Evolutionary conservation across 92 coral and sea anemone genomes (phyloP).

Genomic region (Chrysogorgia sp.): DNA sequence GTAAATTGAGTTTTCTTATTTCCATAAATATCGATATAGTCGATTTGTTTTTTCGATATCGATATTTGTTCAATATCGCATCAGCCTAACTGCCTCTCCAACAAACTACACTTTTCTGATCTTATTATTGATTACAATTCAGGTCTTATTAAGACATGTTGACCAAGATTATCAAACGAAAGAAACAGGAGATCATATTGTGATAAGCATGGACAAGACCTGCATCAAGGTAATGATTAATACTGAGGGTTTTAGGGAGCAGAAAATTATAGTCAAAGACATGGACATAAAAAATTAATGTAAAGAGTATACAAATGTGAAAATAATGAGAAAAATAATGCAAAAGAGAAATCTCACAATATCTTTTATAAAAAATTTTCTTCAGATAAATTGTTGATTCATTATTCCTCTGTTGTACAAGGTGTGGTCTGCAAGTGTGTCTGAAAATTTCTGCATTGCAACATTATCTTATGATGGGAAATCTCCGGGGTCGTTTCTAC

Average conservation of each 20-base stretch:
- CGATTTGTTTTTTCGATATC: too few relatives aligned
- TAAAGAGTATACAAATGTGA: not conserved
- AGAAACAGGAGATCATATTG: conserved; percentile 57
- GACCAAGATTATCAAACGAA: conserved; percentile 68
- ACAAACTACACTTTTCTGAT: not conserved
- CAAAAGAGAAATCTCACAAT: not conserved
- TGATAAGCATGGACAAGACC: conserved; percentile 81
- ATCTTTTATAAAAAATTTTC: not conserved
- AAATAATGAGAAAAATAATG: too few relatives aligned
- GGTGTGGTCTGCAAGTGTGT: conserved; percentile 78
- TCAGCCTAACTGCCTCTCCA: too few relatives aligned
- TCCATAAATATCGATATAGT: too few relatives aligned
- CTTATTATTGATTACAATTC: not conserved
- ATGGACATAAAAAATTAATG: too few relatives aligned
- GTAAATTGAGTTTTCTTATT: too few relatives aligned
- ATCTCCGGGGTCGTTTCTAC: conserved; percentile 61
- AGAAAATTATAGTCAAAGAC: too few relatives aligned
- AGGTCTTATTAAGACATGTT: conserved; percentile 75
- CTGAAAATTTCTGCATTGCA: conserved; percentile 55
- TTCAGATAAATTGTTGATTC: not conserved
- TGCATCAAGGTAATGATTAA: conserved; percentile 72
- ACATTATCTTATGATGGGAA: conserved; percentile 57
- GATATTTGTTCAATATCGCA: not conserved
- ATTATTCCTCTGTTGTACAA: not conserved
- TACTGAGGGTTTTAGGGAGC: too few relatives aligned